These are phyloP conservation scores for Parnassius smintheus DNA, from an alignment of 2,888 invertebrate genomes.

Conservation along the genomic window DNA sequence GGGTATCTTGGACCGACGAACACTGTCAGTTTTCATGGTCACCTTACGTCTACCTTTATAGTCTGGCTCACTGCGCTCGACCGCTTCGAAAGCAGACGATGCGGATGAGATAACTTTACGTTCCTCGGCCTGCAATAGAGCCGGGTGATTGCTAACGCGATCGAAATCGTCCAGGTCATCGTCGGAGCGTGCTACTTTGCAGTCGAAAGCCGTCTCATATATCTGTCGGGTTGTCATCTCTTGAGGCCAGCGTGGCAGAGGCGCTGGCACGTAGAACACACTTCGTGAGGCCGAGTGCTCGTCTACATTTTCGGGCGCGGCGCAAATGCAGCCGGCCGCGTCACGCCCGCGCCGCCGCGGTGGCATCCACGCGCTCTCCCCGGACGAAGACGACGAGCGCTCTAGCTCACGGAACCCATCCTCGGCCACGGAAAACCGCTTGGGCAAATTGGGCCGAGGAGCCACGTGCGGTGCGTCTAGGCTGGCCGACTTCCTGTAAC, in stretches of 20 bases:
- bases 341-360: conserved; percentile 84
- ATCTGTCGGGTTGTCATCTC: conserved; percentile 86
- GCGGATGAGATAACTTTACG: conserved; percentile 74
- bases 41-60: conserved; percentile 81
- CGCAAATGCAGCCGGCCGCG: conserved; percentile 87
- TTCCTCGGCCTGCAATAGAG: conserved; percentile 82
- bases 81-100: conserved; percentile 75
- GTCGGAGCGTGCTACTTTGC: conserved; percentile 90
- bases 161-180: conserved; percentile 91
- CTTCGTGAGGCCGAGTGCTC: conserved; percentile 83
- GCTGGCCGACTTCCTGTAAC: conserved; percentile 87
- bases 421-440: conserved; percentile 86
- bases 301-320: conserved; percentile 86
- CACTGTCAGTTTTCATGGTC: conserved; percentile 78
- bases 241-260: conserved; percentile 83
- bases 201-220: conserved; percentile 95
- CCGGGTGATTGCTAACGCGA: conserved; percentile 89
- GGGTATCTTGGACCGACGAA: conserved; percentile 81
- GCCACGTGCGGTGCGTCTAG: conserved; percentile 87
- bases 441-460: conserved; percentile 81
- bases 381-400: conserved; percentile 78
- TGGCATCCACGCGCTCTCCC: conserved; percentile 85
- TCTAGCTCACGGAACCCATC: conserved; percentile 83
- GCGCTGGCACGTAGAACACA: conserved; percentile 86
- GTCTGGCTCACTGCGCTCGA: conserved; percentile 72